phyloP scores from a whole-genome alignment of 2,113 vertebrate species.

The Caracal caracal region DNA sequence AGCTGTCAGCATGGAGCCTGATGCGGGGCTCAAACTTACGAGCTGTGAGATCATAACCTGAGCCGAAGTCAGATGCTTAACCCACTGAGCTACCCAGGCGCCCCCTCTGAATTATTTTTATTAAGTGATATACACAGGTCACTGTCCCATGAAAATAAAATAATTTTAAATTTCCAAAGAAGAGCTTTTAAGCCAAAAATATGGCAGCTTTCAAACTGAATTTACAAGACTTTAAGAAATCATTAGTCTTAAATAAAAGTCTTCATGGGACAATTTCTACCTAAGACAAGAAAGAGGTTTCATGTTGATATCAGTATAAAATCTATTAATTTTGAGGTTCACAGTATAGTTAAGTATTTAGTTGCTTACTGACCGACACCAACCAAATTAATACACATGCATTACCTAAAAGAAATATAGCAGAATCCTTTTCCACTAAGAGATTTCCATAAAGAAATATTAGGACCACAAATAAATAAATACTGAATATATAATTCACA shows the following conservation, averaged over 20 bases:
- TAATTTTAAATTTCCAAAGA: slow-evolving; percentile 38
- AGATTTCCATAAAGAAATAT: slow-evolving; percentile 29
- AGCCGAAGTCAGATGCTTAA: too few relatives aligned
- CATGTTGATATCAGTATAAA: neutral
- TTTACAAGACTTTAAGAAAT: slow-evolving; percentile 12
- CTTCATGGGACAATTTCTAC: neutral
- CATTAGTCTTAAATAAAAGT: slow-evolving; percentile 12
- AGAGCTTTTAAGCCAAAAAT: neutral
- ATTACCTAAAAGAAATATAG: neutral
- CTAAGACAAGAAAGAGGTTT: neutral
- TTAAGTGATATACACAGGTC: neutral
- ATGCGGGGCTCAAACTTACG: too few relatives aligned
- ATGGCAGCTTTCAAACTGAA: slow-evolving; percentile 46
- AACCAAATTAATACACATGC: slow-evolving; percentile 7
- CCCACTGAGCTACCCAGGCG: too few relatives aligned
- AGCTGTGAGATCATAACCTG: too few relatives aligned
- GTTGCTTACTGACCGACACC: neutral
- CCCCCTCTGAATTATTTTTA: neutral
- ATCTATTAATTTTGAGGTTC: neutral
- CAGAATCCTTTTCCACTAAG: neutral
- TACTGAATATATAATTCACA: neutral
- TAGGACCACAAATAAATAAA: slow-evolving; percentile 27
- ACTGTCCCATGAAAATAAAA: neutral
- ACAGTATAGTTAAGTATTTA: neutral
- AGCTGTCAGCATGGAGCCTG: too few relatives aligned